These are phyloP conservation scores for Stictonetta naevosa DNA, from an alignment of 2,113 vertebrate species.

Conservation along the genomic window DNA sequence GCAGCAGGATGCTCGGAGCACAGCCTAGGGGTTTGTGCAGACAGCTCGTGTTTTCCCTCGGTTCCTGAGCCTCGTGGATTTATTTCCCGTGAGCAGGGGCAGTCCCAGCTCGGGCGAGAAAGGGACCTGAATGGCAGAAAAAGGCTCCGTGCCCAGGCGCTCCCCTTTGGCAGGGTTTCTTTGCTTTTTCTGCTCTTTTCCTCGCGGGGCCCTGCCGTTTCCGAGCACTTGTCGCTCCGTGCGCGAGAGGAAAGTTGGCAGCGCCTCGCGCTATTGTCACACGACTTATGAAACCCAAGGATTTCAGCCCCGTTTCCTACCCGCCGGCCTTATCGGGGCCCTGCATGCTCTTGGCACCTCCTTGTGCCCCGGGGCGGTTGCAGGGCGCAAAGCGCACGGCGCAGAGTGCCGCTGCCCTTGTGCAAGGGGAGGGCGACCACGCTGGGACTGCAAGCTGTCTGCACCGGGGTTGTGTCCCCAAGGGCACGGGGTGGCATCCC, in stretches of 20 bases:
- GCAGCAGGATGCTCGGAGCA: neutral
- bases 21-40: neutral
- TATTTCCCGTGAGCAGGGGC: neutral
- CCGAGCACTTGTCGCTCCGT: neutral
- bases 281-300: neutral
- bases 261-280: slow-evolving; percentile 27
- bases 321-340: neutral
- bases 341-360: slow-evolving; percentile 6
- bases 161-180: neutral
- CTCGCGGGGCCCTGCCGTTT: neutral
- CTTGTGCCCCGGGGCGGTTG: neutral
- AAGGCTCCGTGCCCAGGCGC: neutral
- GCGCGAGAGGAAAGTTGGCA: slow-evolving; percentile 57
- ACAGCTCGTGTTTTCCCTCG: neutral
- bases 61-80: neutral
- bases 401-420: neutral
- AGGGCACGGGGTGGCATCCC: neutral
- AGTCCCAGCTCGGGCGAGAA: rapidly evolving
- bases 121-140: neutral
- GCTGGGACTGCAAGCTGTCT: neutral
- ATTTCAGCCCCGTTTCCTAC: slow-evolving; percentile 19
- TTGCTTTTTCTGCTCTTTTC: neutral
- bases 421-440: neutral
- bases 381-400: rapidly evolving
- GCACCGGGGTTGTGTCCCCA: neutral